Evolutionary conservation across 2,888 invertebrate genomes (phyloP), one percentile per base, ranked within the genome.

Genomic region (Drosophila mercatorum): DNA sequence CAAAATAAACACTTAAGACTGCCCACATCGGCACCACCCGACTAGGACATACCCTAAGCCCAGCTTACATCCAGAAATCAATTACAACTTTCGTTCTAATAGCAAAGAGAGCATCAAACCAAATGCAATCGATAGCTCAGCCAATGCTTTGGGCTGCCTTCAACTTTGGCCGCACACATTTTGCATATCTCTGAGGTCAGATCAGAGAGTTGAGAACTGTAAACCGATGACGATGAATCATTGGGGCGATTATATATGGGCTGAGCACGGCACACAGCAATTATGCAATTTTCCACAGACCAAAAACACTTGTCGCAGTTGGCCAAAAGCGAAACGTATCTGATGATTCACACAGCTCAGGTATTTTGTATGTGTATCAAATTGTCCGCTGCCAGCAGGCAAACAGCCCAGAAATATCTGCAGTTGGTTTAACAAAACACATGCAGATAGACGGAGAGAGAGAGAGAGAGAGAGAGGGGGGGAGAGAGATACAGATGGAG

Each of bases 301-400:
- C 71, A 57, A 63, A 68, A 85, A 75, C 86, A 83, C 88, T 83
- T 85, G 80, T 84, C 85, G 80, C 80, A 68, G 67, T 71, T 78
- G 47, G 51, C 64, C 59, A 28, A 36, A 40, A 40, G 40, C 51
- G 34, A 53, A 31, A 59, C 57, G 60, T 80, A 75, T 69, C 81
- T 68, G 78, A 83, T 87, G 88, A 83, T 80, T 83, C 88, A 83
- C 83, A 81, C 73, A 66, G 69, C 60, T 56, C 57, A 73, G 81
- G 49, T 70, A 69, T 67, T 69, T 40, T 7, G 60, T 17, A 76
- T 69, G 56, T 83, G 68, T 80, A 46, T 62, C 74, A 78, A 83
- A 80, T 75, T 76, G 66, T 63, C 38, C 34, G 60, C 22, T 64
- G 59, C 66, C 66, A 70, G 58, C 60, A 66, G 72, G 60, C 80